Base-by-base conservation (phyloP, 2,113 vertebrate genomes). In the Oncorhynchus tshawytscha region DNA sequence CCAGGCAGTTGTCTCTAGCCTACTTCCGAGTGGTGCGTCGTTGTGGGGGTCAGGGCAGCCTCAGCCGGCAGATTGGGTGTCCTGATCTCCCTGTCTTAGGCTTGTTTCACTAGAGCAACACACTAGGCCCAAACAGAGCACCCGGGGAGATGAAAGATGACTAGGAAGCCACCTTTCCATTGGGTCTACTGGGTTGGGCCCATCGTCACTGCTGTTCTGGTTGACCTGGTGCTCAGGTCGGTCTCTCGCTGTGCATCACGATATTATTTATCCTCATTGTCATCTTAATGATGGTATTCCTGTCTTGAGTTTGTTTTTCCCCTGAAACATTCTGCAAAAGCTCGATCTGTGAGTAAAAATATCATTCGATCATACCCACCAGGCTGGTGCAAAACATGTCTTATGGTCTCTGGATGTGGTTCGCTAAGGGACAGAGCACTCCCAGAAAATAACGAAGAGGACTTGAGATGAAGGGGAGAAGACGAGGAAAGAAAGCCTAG, bases 1-100 rank as follows among this genome's bases (percentile, higher is more conserved):
- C 78, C 82, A 12, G 78, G 67, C 90, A 90, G 84, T 89, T 90
- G 87, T 85, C 84, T 73, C 51, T 59, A 75, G 75, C 82, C 81
- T 57, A 74, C 59, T 62, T 88, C 81, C 75, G 78, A 77, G 74
- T 79, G 74, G 73, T 88, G 84, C 49, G 70, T 45, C 4, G 76
- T 5, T 76, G 69, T 72, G 72, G 67, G 73, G 70, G 81, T 81
- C 65, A 51, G 71, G 16, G 2, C 62, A 72, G 72, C 70, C 70
- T 75, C 8, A 3, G 68, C 59, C 13, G n/a, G 8, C 31, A 67
- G 80, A 70, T 77, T 78, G n/a, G 54, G 72, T 84, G 70, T 80
- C 81, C 70, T 78, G 67, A 2, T 15, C 79, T 73, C 83, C 70
- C 6, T 29, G 3, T 72, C 62, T 84, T 45, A 79, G 73, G 74